Evolutionary conservation across 2,113 vertebrate genomes (phyloP).

Genomic region (Mastomys natalensis): DNA sequence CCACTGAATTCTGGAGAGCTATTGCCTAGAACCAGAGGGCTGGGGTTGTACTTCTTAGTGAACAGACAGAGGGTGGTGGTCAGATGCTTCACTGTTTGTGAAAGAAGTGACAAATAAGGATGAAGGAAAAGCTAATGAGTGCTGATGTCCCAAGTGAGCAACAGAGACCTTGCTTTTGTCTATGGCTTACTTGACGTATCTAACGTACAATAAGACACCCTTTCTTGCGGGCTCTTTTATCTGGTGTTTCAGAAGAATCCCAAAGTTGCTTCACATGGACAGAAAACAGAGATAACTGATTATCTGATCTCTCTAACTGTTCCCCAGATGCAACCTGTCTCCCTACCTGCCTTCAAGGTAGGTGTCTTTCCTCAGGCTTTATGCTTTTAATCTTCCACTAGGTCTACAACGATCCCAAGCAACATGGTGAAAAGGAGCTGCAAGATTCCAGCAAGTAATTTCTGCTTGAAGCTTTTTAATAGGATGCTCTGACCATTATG

Average conservation of each 20-base stretch:
- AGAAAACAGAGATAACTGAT: background rate
- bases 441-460: background rate
- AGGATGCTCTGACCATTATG: background rate
- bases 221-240: background rate
- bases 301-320: background rate
- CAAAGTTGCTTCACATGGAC: background rate
- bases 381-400: background rate
- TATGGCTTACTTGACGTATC: background rate
- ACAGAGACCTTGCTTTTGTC: background rate
- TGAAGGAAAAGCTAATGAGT: background rate
- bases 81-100: background rate
- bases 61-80: background rate
- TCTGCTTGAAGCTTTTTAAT: background rate
- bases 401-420: background rate
- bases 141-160: background rate
- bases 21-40: background rate
- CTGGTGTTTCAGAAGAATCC: background rate
- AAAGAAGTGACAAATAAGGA: background rate
- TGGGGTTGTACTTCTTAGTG: background rate
- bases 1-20: background rate
- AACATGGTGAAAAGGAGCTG: background rate
- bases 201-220: background rate
- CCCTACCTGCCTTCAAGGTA: background rate
- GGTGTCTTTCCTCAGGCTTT: background rate
- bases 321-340: accelerated